Conservation (phyloP, 2,888 invertebrate genomes). For the Thalpophila matura region DNA sequence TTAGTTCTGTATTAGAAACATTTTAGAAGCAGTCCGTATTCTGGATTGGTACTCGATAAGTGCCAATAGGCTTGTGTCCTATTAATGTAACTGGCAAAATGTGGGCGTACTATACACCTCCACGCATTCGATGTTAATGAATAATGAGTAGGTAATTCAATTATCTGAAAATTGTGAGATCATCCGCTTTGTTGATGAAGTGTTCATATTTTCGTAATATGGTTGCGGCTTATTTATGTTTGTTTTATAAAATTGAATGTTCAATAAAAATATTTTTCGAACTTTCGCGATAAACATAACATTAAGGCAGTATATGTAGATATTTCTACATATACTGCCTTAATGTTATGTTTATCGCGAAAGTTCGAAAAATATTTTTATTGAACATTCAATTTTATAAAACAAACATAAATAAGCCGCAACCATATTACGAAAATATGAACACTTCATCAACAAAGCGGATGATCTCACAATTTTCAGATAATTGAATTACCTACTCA, state of each 20-base stretch:
- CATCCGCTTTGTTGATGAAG: background rate
- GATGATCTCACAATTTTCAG: background rate
- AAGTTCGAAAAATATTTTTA: no score
- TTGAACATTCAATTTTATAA: background rate
- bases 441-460: background rate
- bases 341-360: no score
- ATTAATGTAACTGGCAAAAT: no score
- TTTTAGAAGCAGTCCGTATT: no score
- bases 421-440: background rate
- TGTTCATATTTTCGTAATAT: background rate
- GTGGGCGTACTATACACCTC: no score
- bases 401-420: background rate
- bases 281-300: no score
- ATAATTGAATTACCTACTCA: slow-evolving; percentile 21
- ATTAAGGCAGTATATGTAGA: no score
- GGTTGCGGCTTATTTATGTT: background rate
- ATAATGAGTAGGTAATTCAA: slow-evolving; percentile 27
- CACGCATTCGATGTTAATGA: slow-evolving; percentile 15
- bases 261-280: no score
- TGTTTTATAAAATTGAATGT: background rate
- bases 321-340: no score
- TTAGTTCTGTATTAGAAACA: no score
- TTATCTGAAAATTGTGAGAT: background rate
- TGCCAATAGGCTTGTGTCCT: no score
- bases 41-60: no score